Evolutionary conservation across 2,888 invertebrate species (phyloP).

Genomic region (Chesias legatella): DNA sequence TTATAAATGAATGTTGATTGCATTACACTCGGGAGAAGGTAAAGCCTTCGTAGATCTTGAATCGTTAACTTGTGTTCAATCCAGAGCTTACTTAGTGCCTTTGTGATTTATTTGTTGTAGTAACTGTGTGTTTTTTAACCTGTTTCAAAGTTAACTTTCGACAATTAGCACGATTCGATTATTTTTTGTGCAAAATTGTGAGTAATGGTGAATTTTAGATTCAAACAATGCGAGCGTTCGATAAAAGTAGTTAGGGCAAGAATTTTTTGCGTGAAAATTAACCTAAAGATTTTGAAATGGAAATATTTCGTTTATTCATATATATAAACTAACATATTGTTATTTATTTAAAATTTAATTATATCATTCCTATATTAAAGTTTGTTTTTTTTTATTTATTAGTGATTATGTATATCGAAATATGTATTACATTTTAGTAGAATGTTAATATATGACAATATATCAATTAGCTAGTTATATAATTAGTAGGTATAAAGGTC

Average conservation of each 20-base stretch:
- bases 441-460: constrained; percentile 18
- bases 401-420: constrained; percentile 2
- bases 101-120: constrained; percentile 7
- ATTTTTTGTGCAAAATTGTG: no score
- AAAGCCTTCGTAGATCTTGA: no score
- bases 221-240: no score
- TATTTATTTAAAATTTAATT: constrained; percentile 26
- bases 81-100: constrained; percentile 32
- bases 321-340: constrained; percentile 8
- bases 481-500: no score
- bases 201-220: no score
- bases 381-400: constrained; percentile 39
- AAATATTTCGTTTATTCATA: constrained; percentile 9
- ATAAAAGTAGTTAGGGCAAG: no score
- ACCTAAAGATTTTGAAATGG: constrained; percentile 34
- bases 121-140: background rate
- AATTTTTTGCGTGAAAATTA: constrained; percentile 1
- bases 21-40: no score
- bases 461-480: constrained; percentile 7
- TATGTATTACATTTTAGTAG: constrained; percentile 21
- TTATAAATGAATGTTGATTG: no score
- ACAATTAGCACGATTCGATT: no score
- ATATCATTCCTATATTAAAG: constrained; percentile 59
- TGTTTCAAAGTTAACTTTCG: no score
- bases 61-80: background rate